These are phyloP conservation scores for Melitaea athalia DNA, from an alignment of 2,888 invertebrate genomes.

Conservation along the genomic window DNA sequence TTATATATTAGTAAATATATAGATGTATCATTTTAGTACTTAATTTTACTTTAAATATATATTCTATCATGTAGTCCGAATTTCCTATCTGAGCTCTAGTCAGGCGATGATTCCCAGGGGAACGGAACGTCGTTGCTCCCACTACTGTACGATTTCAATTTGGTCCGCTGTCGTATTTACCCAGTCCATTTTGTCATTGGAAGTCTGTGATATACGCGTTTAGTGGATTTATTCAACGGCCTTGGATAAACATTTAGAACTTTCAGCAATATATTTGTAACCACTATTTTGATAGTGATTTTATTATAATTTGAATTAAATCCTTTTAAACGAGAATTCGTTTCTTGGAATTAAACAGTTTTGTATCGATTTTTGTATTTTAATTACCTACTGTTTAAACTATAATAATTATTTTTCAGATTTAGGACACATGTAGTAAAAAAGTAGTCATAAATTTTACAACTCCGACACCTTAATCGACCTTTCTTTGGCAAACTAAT, in stretches of 20 bases:
- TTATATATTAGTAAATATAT: too few species aligned
- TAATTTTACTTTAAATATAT: conserved; percentile 1
- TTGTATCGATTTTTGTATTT: too few species aligned
- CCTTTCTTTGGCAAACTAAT: too few species aligned
- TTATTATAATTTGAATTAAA: neutral
- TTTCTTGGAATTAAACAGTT: too few species aligned
- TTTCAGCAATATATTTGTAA: conserved; percentile 11
- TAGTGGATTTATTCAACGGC: conserved; percentile 51
- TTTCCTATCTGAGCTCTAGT: conserved; percentile 7
- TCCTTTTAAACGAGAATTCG: too few species aligned
- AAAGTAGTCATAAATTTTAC: too few species aligned
- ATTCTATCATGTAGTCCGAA: conserved; percentile 15
- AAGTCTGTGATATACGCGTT: conserved; percentile 47
- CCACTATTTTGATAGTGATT: neutral
- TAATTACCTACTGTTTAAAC: too few species aligned
- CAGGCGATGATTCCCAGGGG: conserved; percentile 48
- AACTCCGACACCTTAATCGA: too few species aligned
- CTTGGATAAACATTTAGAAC: conserved; percentile 24
- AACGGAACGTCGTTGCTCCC: conserved; percentile 44
- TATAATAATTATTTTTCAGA: too few species aligned
- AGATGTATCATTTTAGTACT: too few species aligned
- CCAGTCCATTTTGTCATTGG: conserved; percentile 64
- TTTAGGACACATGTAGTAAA: too few species aligned
- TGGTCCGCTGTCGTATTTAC: conserved; percentile 64
- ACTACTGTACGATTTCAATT: conserved; percentile 68